phyloP scores from a whole-genome alignment of 2,888 invertebrate genomes.

The Isotomurus palustris region DNA sequence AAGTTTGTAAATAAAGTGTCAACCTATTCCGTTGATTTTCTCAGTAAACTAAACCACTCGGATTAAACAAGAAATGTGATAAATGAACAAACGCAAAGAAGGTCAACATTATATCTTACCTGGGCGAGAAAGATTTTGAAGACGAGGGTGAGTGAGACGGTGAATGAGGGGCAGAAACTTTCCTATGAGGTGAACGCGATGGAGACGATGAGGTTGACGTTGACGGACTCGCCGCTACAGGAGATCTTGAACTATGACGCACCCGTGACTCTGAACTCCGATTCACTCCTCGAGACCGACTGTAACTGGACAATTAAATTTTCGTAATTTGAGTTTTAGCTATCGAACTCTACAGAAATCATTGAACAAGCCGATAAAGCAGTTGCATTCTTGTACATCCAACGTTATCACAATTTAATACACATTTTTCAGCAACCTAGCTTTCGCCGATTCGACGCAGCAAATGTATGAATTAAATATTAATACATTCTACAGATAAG shows the following conservation, averaged over 20 bases:
- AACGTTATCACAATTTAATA: too few relatives aligned
- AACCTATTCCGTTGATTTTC: background rate
- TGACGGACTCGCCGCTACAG: constrained; percentile 41
- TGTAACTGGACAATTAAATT: constrained; percentile 39
- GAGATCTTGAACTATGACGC: constrained; percentile 45
- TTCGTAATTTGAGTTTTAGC: too few relatives aligned
- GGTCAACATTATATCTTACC: constrained; percentile 28
- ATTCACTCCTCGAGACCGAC: constrained; percentile 46
- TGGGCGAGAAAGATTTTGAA: constrained; percentile 46
- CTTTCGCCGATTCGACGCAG: too few relatives aligned
- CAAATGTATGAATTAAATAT: too few relatives aligned
- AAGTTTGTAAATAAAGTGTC: too few relatives aligned
- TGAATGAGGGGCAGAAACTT: constrained; percentile 43
- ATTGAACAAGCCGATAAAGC: too few relatives aligned
- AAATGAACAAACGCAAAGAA: background rate
- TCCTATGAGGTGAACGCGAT: constrained; percentile 45
- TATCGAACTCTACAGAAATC: too few relatives aligned
- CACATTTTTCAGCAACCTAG: too few relatives aligned
- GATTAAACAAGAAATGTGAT: background rate
- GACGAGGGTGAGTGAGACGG: constrained; percentile 47
- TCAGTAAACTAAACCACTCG: background rate
- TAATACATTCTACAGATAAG: too few relatives aligned
- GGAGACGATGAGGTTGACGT: constrained; percentile 45
- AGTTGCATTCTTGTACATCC: too few relatives aligned
- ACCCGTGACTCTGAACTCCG: constrained; percentile 45